These are phyloP conservation scores for Achatina immaculata DNA, from an alignment of 1,140 invertebrate species.

Conservation along the genomic window DNA sequence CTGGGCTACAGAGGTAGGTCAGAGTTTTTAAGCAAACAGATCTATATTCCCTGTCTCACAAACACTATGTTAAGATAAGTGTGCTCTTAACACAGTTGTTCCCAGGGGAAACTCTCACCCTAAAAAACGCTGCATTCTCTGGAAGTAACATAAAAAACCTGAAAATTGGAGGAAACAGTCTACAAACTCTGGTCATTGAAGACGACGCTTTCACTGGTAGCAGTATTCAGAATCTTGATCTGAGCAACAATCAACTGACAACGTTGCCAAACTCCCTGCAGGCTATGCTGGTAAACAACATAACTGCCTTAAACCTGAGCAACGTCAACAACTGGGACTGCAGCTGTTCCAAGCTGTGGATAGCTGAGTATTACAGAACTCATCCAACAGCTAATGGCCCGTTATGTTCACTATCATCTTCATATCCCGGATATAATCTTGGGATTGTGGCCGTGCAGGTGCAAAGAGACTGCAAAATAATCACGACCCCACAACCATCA, in stretches of 20 bases:
- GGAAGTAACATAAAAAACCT: background rate
- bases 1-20: no score
- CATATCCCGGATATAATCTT: conserved; percentile 19
- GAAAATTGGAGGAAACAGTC: background rate
- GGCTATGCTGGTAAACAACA: background rate
- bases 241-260: conserved; percentile 12
- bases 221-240: conserved; percentile 32
- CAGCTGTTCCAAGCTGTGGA: conserved; percentile 6
- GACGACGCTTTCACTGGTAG: conserved; percentile 39
- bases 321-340: conserved; percentile 4
- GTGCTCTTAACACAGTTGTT: conserved; percentile 22
- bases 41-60: no score
- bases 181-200: conserved; percentile 45
- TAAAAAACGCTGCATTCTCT: background rate
- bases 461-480: background rate
- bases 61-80: no score
- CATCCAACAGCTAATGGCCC: background rate
- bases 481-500: conserved; percentile 2
- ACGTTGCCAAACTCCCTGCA: background rate
- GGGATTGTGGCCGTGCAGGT: background rate
- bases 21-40: no score
- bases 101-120: conserved; percentile 23
- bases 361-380: background rate
- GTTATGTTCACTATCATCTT: conserved; percentile 16
- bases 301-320: background rate